Evolutionary conservation across 2,888 invertebrate genomes (phyloP), one percentile per base, ranked within the genome.

Genomic region (Clistopyga incitator): DNA sequence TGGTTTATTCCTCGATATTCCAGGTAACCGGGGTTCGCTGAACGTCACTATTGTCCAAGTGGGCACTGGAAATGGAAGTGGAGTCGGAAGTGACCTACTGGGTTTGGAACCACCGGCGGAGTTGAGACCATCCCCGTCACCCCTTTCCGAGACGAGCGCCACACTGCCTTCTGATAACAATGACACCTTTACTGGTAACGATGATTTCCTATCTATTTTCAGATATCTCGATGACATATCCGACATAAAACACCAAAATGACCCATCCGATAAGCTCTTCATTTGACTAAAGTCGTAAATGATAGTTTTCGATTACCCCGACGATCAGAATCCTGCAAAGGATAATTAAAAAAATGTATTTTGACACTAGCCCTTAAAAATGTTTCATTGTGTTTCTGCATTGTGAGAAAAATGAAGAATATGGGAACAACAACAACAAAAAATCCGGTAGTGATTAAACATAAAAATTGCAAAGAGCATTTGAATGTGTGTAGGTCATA

Each of bases 21-120:
- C 85, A 92, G 92, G 92, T 92, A 92, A 92, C 92, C 92, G 92
- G 87, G 90, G 92, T 87, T 90, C 92, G 85, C 88, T 92, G 86
- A 92, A 92, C 86, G 92, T 92, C 79, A 92, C 92, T 82, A 92
- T 92, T 85, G 91, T 92, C 82, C 92, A 91, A 84, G 90, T 92
- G 77, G 91, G 92, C 47, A 88, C 88, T 85, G 90, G 90, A 81
- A 89, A 89, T 86, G 90, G 89, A 84, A 86, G 87, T 77, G 85
- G 86, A 70, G 84, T 83, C 79, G 86, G 89, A 74, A 87, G 87
- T 88, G 92, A 92, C 88, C 90, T 91, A 87, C 87, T 91, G 87
- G 91, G 90, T 83, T 88, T 92, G 88, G 91, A 92, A 78, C 89
- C 91, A 74, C 89, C 90, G 78, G 77, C 87, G 82, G 92, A 92